A percentile compares a stretch with the other conserved stretches of the same genome.
Evolutionary conservation across 1,140 invertebrate genomes (phyloP).

Genomic region (Protaetia brevitarsis): DNA sequence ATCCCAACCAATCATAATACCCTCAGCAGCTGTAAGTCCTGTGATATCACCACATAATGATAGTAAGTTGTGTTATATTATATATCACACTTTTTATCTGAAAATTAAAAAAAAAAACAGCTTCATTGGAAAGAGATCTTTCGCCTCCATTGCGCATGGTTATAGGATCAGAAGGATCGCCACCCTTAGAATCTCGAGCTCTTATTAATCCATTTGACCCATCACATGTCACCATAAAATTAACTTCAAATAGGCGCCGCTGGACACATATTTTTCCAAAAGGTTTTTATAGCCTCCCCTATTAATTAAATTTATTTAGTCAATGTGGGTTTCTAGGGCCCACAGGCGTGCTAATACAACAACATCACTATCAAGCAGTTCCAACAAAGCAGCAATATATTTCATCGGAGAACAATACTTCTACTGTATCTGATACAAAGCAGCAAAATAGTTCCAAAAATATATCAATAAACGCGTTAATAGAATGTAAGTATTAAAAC

Average conservation of each 20-base stretch:
- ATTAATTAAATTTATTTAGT: too few species aligned
- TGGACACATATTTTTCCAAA: constrained; percentile 99
- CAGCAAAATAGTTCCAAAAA: constrained; percentile 6
- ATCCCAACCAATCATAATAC: constrained; percentile 56
- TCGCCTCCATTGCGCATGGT: constrained; percentile 56
- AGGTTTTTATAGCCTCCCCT: constrained; percentile 53
- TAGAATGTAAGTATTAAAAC: neutral
- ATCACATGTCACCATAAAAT: constrained; percentile 92
- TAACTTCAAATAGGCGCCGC: constrained; percentile 91
- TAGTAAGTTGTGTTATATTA: constrained; percentile 32
- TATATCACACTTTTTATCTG: too few species aligned
- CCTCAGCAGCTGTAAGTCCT: constrained; percentile 47
- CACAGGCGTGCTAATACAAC: constrained; percentile 84
- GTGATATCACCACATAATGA: constrained; percentile 41
- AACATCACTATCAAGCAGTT: constrained; percentile 87
- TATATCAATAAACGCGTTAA: neutral
- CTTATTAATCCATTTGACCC: constrained; percentile 97
- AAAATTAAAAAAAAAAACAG: too few species aligned
- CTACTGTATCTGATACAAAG: constrained; percentile 23
- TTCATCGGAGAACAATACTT: neutral
- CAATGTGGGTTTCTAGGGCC: constrained; percentile 64
- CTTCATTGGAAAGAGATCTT: constrained; percentile 51
- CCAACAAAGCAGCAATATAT: constrained; percentile 54
- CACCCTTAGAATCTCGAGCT: constrained; percentile 55
- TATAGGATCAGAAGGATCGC: constrained; percentile 58